A percentile compares a stretch with the other conserved stretches of the same genome.
These are phyloP conservation scores for Callimorpha dominula DNA, from an alignment of 2,888 invertebrate genomes.

Conservation along the genomic window DNA sequence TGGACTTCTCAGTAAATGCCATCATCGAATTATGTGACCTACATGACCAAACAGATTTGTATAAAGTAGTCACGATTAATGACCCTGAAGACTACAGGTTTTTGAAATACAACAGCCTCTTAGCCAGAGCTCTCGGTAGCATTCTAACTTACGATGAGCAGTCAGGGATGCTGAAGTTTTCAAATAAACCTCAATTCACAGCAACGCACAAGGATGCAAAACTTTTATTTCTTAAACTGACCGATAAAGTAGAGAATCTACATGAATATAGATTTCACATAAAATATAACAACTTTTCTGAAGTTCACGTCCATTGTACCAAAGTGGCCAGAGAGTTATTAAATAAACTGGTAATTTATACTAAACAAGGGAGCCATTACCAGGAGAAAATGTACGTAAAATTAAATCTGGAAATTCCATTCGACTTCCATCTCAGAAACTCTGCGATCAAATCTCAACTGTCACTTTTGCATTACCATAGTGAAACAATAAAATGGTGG, in stretches of 20 bases:
- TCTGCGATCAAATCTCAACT: no score
- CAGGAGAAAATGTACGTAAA: no score
- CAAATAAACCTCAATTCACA: neutral
- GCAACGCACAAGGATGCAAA: slow-evolving; percentile 13
- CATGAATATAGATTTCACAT: slow-evolving; percentile 20
- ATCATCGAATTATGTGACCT: no score
- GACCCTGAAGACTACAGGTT: slow-evolving; percentile 11
- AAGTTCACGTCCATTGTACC: slow-evolving; percentile 12
- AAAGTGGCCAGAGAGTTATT: neutral
- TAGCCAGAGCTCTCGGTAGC: slow-evolving; percentile 29
- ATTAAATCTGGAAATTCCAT: no score
- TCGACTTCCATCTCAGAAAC: no score
- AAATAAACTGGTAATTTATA: no score
- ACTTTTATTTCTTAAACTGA: neutral
- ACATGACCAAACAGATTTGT: no score
- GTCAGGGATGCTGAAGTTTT: no score
- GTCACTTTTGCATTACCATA: no score
- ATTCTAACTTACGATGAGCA: neutral
- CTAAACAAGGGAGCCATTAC: no score
- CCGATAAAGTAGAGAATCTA: slow-evolving; percentile 1
- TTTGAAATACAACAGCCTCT: slow-evolving; percentile 9
- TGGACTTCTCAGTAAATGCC: neutral
- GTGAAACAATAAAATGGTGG: no score
- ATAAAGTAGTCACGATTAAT: slow-evolving; percentile 15
- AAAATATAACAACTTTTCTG: slow-evolving; percentile 17